These are phyloP conservation scores for Catharus fuscescens DNA, from an alignment of 2,113 vertebrate genomes.

Conservation along the genomic window DNA sequence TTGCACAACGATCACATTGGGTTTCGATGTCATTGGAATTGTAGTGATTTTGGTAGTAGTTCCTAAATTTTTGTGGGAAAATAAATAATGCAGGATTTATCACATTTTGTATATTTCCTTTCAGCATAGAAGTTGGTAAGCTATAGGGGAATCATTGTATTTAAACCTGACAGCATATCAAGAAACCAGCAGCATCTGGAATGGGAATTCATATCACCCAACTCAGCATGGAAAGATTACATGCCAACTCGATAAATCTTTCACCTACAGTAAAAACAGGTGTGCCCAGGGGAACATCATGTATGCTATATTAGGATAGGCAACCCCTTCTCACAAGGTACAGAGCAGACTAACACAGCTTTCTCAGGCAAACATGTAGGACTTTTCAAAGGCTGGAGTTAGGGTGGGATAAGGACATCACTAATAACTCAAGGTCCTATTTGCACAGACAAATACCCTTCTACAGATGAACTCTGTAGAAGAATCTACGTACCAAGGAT, in stretches of 20 bases:
- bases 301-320: neutral
- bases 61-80: constrained; percentile 76
- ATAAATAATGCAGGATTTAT: neutral
- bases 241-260: neutral
- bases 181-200: neutral
- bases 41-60: constrained; percentile 99
- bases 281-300: neutral
- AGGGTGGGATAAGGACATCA: neutral
- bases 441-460: neutral
- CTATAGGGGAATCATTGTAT: neutral
- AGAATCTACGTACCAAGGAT: neutral
- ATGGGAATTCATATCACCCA: neutral
- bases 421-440: neutral
- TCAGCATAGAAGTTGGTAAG: neutral
- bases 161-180: neutral
- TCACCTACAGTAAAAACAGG: neutral
- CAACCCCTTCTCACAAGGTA: neutral
- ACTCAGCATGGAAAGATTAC: neutral
- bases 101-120: neutral
- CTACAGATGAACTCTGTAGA: neutral
- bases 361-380: neutral
- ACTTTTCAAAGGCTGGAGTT: neutral
- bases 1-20: constrained; percentile 99
- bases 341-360: neutral
- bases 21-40: constrained; percentile 98